Evolutionary conservation across 2,113 vertebrate species (phyloP).

Genomic region (Campylomormyrus numenius): DNA sequence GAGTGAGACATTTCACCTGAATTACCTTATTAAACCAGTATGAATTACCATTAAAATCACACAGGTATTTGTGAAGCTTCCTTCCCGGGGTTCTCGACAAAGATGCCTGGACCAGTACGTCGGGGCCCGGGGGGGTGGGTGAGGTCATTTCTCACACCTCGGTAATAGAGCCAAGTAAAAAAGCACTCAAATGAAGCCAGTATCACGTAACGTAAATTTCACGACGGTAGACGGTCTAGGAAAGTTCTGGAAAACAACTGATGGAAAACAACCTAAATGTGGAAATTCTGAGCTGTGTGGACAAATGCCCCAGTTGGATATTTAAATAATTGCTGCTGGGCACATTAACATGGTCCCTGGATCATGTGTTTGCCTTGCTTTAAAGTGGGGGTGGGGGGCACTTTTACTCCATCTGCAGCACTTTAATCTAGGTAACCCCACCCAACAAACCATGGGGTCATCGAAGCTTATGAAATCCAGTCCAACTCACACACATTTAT

Average conservation of each 20-base stretch:
- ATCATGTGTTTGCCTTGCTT: background rate
- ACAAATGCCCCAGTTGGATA: background rate
- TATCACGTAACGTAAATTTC: background rate
- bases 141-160: background rate
- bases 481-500: background rate
- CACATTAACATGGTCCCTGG: background rate
- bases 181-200: background rate
- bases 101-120: background rate
- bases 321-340: background rate
- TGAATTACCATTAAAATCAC: background rate
- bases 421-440: background rate
- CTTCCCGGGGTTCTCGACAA: background rate
- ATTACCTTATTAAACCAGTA: background rate
- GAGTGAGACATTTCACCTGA: constrained; percentile 3
- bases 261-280: background rate
- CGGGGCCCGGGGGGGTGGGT: background rate
- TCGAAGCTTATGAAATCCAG: background rate
- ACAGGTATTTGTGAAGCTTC: background rate
- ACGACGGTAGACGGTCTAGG: background rate
- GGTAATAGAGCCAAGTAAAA: background rate
- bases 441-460: background rate
- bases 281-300: background rate
- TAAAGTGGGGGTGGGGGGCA: background rate
- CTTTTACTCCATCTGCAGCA: background rate
- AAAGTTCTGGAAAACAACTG: background rate